Conservation (phyloP, 2,797 vertebrate genomes). For the Falco berigora region DNA sequence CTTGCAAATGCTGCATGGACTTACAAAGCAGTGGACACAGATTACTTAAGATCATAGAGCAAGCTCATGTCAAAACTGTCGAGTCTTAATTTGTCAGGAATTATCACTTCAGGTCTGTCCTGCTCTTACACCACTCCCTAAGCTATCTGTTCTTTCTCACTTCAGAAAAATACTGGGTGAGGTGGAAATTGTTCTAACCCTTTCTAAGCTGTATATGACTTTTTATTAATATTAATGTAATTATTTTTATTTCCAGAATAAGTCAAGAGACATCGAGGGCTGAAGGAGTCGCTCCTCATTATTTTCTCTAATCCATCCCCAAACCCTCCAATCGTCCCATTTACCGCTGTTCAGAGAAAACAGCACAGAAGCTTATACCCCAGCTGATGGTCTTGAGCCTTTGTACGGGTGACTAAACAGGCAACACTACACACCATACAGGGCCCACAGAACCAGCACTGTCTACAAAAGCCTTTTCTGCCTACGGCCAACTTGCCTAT, state of each 20-base stretch:
- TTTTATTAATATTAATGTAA: not conserved
- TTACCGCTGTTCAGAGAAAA: not conserved
- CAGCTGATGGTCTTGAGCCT: not conserved
- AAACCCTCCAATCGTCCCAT: not conserved
- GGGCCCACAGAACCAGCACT: not conserved
- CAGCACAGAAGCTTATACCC: not conserved
- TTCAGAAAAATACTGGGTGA: not conserved
- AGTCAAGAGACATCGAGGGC: not conserved
- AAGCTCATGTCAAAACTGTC: not conserved
- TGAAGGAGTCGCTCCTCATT: not conserved
- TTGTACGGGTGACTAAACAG: not conserved
- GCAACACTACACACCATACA: not conserved
- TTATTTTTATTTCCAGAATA: not conserved
- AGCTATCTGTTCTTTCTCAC: not conserved
- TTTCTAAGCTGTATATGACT: not conserved
- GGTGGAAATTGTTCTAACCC: not conserved
- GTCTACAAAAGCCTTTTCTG: not conserved
- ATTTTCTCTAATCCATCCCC: not conserved
- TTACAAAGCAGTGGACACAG: not conserved
- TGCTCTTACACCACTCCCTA: not conserved
- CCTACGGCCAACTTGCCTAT: not conserved
- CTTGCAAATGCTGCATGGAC: not conserved
- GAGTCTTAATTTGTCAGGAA: not conserved
- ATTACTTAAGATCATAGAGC: not conserved
- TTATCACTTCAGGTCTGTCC: not conserved